Evolutionary conservation across 2,113 vertebrate species (phyloP).

Genomic region (Chaetops frenatus): DNA sequence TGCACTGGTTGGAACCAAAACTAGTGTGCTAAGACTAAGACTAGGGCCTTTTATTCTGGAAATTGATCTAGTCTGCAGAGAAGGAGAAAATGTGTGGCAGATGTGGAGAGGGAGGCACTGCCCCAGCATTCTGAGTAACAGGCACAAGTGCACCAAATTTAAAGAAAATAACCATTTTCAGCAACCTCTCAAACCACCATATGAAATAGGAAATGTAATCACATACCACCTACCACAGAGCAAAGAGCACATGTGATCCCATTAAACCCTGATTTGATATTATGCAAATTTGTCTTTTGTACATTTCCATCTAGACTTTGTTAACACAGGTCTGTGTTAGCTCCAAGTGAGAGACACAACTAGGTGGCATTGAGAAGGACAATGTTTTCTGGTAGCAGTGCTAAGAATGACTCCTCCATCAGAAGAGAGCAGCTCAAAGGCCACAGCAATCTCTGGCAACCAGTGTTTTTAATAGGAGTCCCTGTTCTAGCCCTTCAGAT

Average conservation of each 20-base stretch:
- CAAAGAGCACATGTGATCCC: not conserved
- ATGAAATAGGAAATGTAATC: not conserved
- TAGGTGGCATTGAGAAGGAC: not conserved
- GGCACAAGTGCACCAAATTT: not conserved
- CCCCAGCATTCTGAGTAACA: not conserved
- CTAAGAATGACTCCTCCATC: not conserved
- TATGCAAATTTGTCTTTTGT: not conserved
- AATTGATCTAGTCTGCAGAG: not conserved
- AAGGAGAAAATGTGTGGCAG: not conserved
- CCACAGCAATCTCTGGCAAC: not conserved
- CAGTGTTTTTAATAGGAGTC: not conserved
- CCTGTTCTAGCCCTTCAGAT: not conserved
- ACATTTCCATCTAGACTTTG: not conserved
- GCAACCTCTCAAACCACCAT: not conserved
- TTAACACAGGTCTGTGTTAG: not conserved
- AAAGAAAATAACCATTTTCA: not conserved
- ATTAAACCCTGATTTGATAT: not conserved
- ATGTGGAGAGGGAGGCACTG: fast-evolving
- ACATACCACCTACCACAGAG: not conserved
- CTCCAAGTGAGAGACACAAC: not conserved
- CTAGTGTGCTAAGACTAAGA: not conserved
- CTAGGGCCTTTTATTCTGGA: not conserved
- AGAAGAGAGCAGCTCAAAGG: not conserved
- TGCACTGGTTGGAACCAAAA: not conserved
- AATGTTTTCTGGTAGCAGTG: not conserved